A percentile compares a stretch with the other conserved stretches of the same genome.
These are phyloP conservation scores for Uria lomvia DNA, from an alignment of 2,113 vertebrate species.

Conservation along the genomic window DNA sequence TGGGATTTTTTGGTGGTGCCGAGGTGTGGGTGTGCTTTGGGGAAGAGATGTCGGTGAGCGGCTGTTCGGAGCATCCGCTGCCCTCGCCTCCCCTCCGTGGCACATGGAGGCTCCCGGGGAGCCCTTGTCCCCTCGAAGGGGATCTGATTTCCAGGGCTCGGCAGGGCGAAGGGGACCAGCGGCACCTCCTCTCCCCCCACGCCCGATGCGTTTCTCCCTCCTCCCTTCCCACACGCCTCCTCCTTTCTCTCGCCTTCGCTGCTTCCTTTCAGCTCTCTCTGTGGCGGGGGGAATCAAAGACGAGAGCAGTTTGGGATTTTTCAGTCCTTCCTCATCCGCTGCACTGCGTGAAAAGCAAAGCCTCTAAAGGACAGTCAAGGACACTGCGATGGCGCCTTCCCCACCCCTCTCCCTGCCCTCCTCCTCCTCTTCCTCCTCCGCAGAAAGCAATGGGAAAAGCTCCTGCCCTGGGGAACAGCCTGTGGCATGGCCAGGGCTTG, in stretches of 20 bases:
- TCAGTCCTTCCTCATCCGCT: neutral
- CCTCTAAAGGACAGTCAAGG: conserved; percentile 57
- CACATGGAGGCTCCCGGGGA: neutral
- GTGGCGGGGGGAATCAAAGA: neutral
- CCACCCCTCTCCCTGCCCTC: neutral
- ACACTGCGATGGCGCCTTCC: neutral
- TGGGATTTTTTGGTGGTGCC: neutral
- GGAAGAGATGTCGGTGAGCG: accelerated
- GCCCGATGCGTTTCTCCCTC: neutral
- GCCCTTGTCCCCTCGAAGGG: neutral
- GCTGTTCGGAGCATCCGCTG: neutral
- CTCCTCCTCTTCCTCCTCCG: neutral
- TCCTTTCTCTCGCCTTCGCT: neutral
- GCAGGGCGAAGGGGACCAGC: neutral
- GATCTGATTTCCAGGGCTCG: neutral
- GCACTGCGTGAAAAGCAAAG: neutral
- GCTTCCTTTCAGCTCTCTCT: neutral
- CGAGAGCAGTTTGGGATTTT: conserved; percentile 10
- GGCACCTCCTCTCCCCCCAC: neutral
- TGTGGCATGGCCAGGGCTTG: accelerated
- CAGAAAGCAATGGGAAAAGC: neutral
- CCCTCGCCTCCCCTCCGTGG: accelerated
- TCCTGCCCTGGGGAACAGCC: neutral
- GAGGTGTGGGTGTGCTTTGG: neutral
- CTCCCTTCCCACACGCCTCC: neutral